Evolutionary conservation across 2,113 vertebrate genomes (phyloP).

Genomic region (Corynorhinus townsendii): DNA sequence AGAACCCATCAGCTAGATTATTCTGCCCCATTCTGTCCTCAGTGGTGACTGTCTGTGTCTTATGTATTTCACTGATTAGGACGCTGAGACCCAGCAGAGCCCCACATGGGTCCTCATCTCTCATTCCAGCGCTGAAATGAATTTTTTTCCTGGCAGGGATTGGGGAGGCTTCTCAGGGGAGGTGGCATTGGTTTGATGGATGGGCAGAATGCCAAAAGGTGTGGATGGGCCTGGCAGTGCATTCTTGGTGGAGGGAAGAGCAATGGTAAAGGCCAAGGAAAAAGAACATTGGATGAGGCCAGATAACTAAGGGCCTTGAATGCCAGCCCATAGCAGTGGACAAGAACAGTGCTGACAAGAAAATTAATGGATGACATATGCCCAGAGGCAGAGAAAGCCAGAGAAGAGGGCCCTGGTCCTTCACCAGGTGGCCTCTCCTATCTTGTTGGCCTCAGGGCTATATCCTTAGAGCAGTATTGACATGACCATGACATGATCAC

Average conservation of each 20-base stretch:
- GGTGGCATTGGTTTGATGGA: background rate
- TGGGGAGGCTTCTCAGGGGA: constrained; percentile 17
- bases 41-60: background rate
- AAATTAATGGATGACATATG: background rate
- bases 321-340: background rate
- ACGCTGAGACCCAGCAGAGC: background rate
- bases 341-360: background rate
- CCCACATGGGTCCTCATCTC: background rate
- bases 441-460: background rate
- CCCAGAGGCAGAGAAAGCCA: background rate
- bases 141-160: background rate
- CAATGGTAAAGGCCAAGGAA: background rate
- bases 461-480: background rate
- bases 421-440: background rate
- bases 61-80: background rate
- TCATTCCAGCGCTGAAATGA: background rate
- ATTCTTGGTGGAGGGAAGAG: background rate
- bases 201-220: background rate
- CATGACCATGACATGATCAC: background rate
- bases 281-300: background rate
- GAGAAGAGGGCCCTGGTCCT: background rate
- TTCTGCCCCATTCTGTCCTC: background rate
- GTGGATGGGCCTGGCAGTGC: background rate
- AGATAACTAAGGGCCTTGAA: background rate
- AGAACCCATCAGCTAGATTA: background rate